These are phyloP conservation scores for Bombus balteatus DNA, from an alignment of 1,140 invertebrate species.

Conservation along the genomic window DNA sequence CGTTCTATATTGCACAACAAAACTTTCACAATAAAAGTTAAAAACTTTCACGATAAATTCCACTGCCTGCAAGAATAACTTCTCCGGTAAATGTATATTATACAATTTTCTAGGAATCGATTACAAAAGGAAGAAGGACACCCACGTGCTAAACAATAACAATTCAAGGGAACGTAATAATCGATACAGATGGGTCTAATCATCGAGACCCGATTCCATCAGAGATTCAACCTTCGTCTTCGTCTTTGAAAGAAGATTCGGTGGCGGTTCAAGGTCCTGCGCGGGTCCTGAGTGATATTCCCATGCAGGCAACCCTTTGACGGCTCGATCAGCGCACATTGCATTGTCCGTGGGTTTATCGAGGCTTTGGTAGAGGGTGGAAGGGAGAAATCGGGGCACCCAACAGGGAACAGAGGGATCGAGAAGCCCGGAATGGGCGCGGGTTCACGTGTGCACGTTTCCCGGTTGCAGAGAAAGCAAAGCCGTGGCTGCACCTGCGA, in stretches of 20 bases:
- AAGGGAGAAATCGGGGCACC: slow-evolving; percentile 27
- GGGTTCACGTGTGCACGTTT: slow-evolving; percentile 51
- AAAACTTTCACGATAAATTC: too few relatives aligned
- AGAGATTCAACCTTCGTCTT: slow-evolving; percentile 35
- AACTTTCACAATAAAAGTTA: too few relatives aligned
- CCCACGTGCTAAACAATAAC: background rate
- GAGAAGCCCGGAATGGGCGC: slow-evolving; percentile 39
- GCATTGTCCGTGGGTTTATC: slow-evolving; percentile 65
- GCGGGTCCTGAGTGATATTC: slow-evolving; percentile 49
- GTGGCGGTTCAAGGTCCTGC: slow-evolving; percentile 48
- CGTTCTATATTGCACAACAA: too few relatives aligned
- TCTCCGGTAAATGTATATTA: background rate
- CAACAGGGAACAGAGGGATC: slow-evolving; percentile 56
- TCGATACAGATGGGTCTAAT: slow-evolving; percentile 49
- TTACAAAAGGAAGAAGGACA: background rate
- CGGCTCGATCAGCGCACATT: slow-evolving; percentile 54
- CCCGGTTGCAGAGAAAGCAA: slow-evolving; percentile 63
- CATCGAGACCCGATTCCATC: slow-evolving; percentile 6
- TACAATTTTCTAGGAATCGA: background rate
- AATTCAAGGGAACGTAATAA: slow-evolving; percentile 31
- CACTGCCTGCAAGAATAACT: too few relatives aligned
- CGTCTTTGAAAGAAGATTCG: slow-evolving; percentile 28
- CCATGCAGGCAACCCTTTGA: slow-evolving; percentile 66
- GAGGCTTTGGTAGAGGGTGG: slow-evolving; percentile 10
- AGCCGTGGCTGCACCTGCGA: slow-evolving; percentile 68